A percentile compares a stretch with the other conserved stretches of the same genome.
Conservation (phyloP, 2,797 vertebrate species). For the Pipistrellus kuhlii region DNA sequence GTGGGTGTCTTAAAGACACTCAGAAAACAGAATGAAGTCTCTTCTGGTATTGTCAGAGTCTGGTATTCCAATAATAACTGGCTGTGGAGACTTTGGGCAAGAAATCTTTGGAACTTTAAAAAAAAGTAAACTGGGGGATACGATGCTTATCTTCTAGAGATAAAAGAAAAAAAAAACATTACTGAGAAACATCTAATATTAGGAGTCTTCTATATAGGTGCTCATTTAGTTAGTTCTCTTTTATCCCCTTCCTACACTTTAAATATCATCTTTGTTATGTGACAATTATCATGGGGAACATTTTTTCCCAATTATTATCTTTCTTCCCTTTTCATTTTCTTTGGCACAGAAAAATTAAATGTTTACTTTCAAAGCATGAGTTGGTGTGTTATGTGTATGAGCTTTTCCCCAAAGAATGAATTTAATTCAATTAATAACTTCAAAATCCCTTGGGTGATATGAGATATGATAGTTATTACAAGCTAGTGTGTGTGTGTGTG, state of each 20-base stretch:
- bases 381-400: background rate
- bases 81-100: background rate
- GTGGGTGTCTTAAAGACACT: background rate
- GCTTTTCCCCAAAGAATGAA: slow-evolving; percentile 16
- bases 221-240: background rate
- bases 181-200: background rate
- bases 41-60: background rate
- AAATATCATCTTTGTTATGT: slow-evolving; percentile 45
- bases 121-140: background rate
- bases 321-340: slow-evolving; percentile 63
- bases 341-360: slow-evolving; percentile 58
- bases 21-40: background rate
- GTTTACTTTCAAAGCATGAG: slow-evolving; percentile 57
- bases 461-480: slow-evolving; percentile 49
- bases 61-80: background rate
- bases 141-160: background rate
- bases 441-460: slow-evolving; percentile 49
- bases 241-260: background rate
- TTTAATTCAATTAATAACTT: slow-evolving; percentile 74
- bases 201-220: background rate
- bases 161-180: slow-evolving; percentile 4
- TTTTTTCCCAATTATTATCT: slow-evolving; percentile 22
- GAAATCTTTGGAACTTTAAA: background rate
- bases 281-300: slow-evolving; percentile 49
- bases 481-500: background rate